Percentiles rank a stretch among this genome's conserved stretches.
Conservation (phyloP, 2,797 vertebrate species). For the Erethizon dorsatum region DNA sequence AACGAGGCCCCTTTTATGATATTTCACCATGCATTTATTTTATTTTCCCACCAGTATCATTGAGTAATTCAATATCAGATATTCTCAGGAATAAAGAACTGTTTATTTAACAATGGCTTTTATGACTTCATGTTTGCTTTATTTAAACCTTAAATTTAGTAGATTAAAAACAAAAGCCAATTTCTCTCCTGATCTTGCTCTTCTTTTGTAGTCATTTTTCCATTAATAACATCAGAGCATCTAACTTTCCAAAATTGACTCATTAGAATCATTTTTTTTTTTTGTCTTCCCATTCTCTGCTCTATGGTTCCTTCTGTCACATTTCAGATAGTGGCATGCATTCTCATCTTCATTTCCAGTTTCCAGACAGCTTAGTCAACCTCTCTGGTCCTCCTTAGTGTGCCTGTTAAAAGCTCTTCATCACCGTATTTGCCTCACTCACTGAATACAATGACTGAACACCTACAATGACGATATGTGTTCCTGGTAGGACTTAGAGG, state of each 20-base stretch:
- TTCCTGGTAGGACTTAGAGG: not conserved
- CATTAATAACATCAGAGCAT: not conserved
- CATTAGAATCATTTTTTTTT: not conserved
- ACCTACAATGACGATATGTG: not conserved
- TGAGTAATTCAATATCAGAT: not conserved
- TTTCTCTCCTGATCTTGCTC: not conserved
- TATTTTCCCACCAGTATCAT: not conserved
- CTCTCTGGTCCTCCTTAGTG: not conserved
- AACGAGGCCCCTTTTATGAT: not conserved
- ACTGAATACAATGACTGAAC: not conserved
- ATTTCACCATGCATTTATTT: not conserved
- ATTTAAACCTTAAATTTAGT: not conserved
- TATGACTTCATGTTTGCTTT: not conserved
- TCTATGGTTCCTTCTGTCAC: not conserved
- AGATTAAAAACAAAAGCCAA: conserved; percentile 32
- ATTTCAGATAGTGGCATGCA: not conserved
- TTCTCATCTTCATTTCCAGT: not conserved
- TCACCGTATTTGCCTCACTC: not conserved
- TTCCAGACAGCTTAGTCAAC: not conserved
- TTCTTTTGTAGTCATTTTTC: not conserved
- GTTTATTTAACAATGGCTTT: not conserved
- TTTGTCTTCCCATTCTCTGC: not conserved
- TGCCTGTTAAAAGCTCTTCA: not conserved
- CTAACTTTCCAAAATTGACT: not conserved
- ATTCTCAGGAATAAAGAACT: not conserved